Conservation (phyloP, 2,797 vertebrate genomes). For the Scolopax bukidnonensis region DNA sequence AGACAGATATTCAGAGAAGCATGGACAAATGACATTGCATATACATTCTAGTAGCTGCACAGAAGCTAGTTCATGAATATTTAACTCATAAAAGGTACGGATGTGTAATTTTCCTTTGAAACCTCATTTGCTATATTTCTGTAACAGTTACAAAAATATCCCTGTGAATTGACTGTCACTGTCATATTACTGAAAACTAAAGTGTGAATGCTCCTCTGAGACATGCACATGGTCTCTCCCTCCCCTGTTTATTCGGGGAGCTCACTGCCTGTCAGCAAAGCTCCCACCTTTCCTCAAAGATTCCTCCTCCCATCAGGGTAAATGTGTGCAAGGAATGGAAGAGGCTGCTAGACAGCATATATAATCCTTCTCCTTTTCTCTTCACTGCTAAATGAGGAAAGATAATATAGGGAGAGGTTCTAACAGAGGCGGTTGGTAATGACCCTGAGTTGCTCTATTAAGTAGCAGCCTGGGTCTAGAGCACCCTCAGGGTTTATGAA, state of each 20-base stretch:
- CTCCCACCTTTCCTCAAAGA: background rate
- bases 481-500: background rate
- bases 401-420: background rate
- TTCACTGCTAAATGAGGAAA: background rate
- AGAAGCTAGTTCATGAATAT: background rate
- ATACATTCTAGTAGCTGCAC: background rate
- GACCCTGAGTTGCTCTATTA: background rate
- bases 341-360: background rate
- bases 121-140: background rate
- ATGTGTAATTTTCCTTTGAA: background rate
- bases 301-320: background rate
- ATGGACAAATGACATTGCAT: background rate
- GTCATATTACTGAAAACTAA: background rate
- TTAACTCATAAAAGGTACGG: background rate
- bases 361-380: background rate
- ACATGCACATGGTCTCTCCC: background rate
- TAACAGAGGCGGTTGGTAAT: background rate
- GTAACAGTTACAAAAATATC: constrained; percentile 26
- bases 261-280: background rate
- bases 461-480: background rate
- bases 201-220: constrained; percentile 2
- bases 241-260: background rate
- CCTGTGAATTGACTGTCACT: background rate
- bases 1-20: background rate
- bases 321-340: background rate